Base-by-base conservation (phyloP, 1,140 invertebrate species). In the Halotydeus destructor region DNA sequence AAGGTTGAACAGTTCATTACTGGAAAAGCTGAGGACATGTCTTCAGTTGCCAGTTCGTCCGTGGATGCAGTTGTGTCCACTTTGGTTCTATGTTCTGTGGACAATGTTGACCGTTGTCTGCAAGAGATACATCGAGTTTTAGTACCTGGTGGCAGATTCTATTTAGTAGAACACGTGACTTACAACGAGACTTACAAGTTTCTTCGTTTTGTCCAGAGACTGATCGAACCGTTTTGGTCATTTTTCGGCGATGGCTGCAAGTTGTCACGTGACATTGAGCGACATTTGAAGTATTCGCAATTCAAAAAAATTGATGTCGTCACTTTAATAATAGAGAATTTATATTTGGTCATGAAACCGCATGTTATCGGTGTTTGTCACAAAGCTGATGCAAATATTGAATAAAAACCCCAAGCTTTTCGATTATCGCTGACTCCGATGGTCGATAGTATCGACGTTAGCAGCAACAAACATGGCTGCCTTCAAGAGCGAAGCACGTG, bases 31-130 rank as follows among this genome's bases (percentile, higher is more conserved):
- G 59, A 61, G 44, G 44, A 59, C 28, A 54, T 61, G 55, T 38
- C 38, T 12, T 46, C 49, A 3, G 33, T 60, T 14, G 30, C 46
- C 14, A 53, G 55, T 40, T 38, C 49, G 42, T 54, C 50, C 21
- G 46, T 57, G 37, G 59, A 61, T 49, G 53, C 53, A 6, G 56
- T 58, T 11, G 51, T 60, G 3, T 55, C 52, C 30, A 56, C 58
- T 18, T 43, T 55, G 6, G 55, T 57, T 1, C 39, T 61, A 0
- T 60, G 58, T 35, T 54, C 52, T 16, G 57, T 58, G 8, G 18
- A 30, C 11, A 46, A 56, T 44, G 23, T 52, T 2, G 34, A 51
- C n/a, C 34, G 49, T 34, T 44, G 46, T 6, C 31, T 59, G 5
- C 41, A 46, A 12, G 58, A 60, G 49, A 45, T 59, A 3, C 50